Percentiles rank a stretch among this genome's conserved stretches.
phyloP scores from a whole-genome alignment of 2,888 invertebrate genomes.

The Drosophila histrio region DNA sequence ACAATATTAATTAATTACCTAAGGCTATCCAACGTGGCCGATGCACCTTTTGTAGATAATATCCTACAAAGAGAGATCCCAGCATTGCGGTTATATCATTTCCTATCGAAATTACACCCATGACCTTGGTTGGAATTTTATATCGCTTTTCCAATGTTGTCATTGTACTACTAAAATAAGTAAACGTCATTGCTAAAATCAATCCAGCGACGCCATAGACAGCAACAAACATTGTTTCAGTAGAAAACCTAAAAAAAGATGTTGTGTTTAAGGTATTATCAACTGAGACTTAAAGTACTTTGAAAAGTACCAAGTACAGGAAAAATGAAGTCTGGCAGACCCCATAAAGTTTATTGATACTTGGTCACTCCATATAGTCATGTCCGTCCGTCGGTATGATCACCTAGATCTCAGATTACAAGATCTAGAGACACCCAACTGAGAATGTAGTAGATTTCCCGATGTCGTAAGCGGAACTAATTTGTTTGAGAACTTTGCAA shows the following conservation, averaged over 20 bases:
- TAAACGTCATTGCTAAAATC: conserved; percentile 88
- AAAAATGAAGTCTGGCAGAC: too few species aligned
- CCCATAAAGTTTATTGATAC: too few species aligned
- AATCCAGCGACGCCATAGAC: conserved; percentile 88
- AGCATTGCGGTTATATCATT: conserved; percentile 89
- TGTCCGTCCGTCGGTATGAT: too few species aligned
- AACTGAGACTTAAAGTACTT: background rate
- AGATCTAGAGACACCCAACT: too few species aligned
- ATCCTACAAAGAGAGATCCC: conserved; percentile 87
- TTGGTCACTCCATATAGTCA: too few species aligned
- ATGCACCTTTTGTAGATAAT: conserved; percentile 89
- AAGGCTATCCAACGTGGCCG: conserved; percentile 89
- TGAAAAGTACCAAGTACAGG: too few species aligned
- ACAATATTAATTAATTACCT: conserved; percentile 64
- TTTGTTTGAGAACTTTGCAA: too few species aligned
- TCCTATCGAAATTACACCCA: conserved; percentile 89
- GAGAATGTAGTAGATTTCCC: too few species aligned
- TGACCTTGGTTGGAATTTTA: conserved; percentile 88
- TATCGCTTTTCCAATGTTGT: conserved; percentile 90
- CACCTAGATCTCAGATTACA: too few species aligned
- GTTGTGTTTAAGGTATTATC: background rate
- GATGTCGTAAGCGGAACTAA: too few species aligned
- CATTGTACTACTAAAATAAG: conserved; percentile 89
- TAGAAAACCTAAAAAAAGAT: conserved; percentile 81
- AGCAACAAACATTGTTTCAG: conserved; percentile 84